These are phyloP conservation scores for Aporophyla nigra DNA, from an alignment of 2,888 invertebrate species.

Conservation along the genomic window DNA sequence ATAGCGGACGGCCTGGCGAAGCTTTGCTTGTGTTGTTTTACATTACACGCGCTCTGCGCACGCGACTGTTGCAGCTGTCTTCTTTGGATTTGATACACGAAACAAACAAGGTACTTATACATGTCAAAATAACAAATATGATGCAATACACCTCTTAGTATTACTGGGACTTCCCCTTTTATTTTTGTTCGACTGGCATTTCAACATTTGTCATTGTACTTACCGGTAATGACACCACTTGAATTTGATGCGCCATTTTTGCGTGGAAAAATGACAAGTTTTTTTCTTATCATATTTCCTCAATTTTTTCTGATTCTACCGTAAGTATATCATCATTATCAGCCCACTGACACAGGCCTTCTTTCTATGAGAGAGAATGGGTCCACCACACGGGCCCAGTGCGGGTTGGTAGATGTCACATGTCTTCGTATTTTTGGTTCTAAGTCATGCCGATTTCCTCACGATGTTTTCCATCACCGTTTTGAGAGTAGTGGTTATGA, in stretches of 20 bases:
- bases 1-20: constrained; percentile 79
- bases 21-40: constrained; percentile 81
- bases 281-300: background rate
- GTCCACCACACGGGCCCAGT: too few species aligned
- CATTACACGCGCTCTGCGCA: constrained; percentile 78
- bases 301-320: background rate
- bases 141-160: background rate
- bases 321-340: background rate
- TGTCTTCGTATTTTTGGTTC: too few species aligned
- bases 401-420: too few species aligned
- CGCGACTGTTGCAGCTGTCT: constrained; percentile 78
- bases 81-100: constrained; percentile 81
- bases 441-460: too few species aligned
- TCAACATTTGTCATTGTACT: background rate
- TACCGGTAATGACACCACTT: background rate
- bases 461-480: too few species aligned
- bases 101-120: constrained; percentile 71
- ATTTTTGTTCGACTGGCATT: background rate
- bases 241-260: background rate
- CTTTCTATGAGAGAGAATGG: too few species aligned
- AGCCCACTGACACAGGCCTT: too few species aligned
- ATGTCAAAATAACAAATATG: background rate
- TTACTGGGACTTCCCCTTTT: background rate
- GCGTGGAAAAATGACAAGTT: background rate
- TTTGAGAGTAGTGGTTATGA: too few species aligned